Evolutionary conservation across 2,888 invertebrate species (phyloP).

Genomic region (Parapristionchus giblindavisi): DNA sequence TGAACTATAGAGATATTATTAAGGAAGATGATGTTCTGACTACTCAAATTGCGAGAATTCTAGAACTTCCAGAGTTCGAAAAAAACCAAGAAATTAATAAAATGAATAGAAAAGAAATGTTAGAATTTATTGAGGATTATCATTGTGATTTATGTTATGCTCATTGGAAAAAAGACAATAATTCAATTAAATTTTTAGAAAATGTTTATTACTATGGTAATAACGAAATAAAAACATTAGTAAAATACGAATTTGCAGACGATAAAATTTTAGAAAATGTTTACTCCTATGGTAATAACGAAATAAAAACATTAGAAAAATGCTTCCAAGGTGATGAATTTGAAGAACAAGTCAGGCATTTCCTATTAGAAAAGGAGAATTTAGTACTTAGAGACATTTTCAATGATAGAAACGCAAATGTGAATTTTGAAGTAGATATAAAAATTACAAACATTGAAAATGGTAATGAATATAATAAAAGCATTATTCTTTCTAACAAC

Average conservation of each 20-base stretch:
- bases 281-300: not conserved
- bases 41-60: not conserved
- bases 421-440: not conserved
- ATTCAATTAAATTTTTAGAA: too few species aligned
- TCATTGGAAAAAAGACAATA: constrained; percentile 5
- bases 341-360: constrained; percentile 7
- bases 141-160: not conserved
- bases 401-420: constrained; percentile 12
- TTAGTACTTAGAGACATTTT: constrained; percentile 11
- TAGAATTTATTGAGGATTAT: not conserved
- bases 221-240: too few species aligned
- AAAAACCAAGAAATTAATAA: too few species aligned
- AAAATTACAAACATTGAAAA: not conserved
- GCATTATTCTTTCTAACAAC: not conserved
- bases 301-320: not conserved
- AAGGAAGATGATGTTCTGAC: constrained; percentile 11
- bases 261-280: not conserved
- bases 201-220: too few species aligned
- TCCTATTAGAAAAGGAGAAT: constrained; percentile 13
- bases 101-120: constrained; percentile 1
- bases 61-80: not conserved
- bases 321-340: not conserved
- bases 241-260: too few species aligned
- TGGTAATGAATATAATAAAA: not conserved
- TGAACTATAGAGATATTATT: not conserved